A percentile compares a stretch with the other conserved stretches of the same genome.
These are phyloP conservation scores for Halcyon badia DNA, from an alignment of 2,797 vertebrate genomes.

Conservation along the genomic window DNA sequence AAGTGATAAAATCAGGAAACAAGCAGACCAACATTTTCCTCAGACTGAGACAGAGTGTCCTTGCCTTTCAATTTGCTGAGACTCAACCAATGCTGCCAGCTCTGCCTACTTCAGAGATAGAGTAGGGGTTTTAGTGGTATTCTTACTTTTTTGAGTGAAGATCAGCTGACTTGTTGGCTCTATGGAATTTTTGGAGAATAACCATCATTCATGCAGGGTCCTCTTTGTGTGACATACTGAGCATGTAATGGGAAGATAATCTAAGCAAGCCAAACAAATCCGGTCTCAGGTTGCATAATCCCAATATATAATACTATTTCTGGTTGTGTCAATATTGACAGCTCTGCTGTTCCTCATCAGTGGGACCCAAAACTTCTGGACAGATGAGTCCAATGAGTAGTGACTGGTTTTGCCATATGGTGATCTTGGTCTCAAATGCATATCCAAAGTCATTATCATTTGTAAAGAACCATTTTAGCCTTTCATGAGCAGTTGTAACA, in stretches of 20 bases:
- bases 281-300: background rate
- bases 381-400: background rate
- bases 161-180: background rate
- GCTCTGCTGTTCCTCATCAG: background rate
- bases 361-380: background rate
- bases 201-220: background rate
- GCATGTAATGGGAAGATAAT: background rate
- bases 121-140: background rate
- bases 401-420: background rate
- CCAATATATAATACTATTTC: background rate
- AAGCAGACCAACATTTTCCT: background rate
- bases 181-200: background rate
- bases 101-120: background rate
- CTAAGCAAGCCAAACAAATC: background rate
- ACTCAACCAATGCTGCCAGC: background rate
- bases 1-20: background rate
- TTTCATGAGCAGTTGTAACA: background rate
- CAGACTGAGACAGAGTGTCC: background rate
- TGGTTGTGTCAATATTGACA: background rate
- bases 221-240: background rate
- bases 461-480: background rate
- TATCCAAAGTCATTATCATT: background rate
- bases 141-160: background rate
- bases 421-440: background rate
- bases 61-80: background rate